Percentiles rank a stretch among this genome's conserved stretches.
Evolutionary conservation across 2,888 invertebrate species (phyloP).

Genomic region (Polydrusus pterygomalis): DNA sequence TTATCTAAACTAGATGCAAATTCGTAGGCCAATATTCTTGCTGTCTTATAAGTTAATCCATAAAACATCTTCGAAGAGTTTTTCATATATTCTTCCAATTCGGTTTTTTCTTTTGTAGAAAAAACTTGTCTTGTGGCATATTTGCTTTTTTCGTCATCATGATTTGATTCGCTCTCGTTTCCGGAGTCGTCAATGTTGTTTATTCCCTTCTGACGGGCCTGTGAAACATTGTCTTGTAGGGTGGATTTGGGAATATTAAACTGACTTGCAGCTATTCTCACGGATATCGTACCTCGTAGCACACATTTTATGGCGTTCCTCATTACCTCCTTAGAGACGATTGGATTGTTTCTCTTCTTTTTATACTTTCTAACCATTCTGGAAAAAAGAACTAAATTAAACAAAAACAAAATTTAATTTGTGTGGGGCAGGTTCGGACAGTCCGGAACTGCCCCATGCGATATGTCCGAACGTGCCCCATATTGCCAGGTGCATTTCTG

Average conservation of each 20-base stretch:
- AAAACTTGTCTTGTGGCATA: constrained; percentile 32
- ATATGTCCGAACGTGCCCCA: constrained; percentile 37
- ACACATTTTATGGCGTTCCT: constrained; percentile 33
- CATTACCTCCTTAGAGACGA: constrained; percentile 23
- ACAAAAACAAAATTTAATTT: constrained; percentile 16
- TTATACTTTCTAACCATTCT: no score
- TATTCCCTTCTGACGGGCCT: constrained; percentile 14
- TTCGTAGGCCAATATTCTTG: constrained; percentile 26
- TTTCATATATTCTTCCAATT: constrained; percentile 34
- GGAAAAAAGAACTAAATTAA: constrained; percentile 13
- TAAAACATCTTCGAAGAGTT: constrained; percentile 5
- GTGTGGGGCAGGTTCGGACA: constrained; percentile 32
- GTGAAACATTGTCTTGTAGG: neutral
- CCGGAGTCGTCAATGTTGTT: constrained; percentile 30
- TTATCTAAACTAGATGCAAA: constrained; percentile 27
- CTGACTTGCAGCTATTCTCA: constrained; percentile 10
- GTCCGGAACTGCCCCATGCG: constrained; percentile 33
- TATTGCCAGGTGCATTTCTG: neutral
- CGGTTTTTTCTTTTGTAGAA: constrained; percentile 24
- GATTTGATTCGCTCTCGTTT: constrained; percentile 15
- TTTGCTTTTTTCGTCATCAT: constrained; percentile 8
- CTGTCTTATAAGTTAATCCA: constrained; percentile 29
- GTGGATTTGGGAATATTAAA: constrained; percentile 35
- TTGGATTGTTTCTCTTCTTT: no score
- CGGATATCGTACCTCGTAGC: neutral